A percentile compares a stretch with the other conserved stretches of the same genome.
phyloP scores from a whole-genome alignment of 1,140 invertebrate species.

The Aleiodes sp. region DNA sequence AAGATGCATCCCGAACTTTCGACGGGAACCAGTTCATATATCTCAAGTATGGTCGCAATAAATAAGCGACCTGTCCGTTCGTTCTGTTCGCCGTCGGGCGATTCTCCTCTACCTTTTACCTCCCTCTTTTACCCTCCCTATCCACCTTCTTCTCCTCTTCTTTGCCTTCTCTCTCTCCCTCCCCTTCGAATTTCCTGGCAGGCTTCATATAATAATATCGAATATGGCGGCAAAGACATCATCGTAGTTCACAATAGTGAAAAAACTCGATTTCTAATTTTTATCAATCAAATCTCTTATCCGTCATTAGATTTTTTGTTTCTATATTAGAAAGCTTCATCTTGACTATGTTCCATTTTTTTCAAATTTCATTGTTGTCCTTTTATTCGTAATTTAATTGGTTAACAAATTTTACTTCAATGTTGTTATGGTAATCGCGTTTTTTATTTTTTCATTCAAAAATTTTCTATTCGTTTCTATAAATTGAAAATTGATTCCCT shows the following conservation, averaged over 20 bases:
- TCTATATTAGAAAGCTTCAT: too few relatives aligned
- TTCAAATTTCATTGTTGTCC: too few relatives aligned
- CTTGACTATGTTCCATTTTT: too few relatives aligned
- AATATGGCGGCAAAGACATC: constrained; percentile 28
- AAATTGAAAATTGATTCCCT: too few relatives aligned
- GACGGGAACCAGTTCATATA: constrained; percentile 67
- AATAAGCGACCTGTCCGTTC: constrained; percentile 65
- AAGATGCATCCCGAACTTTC: constrained; percentile 65
- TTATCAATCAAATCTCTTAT: neutral
- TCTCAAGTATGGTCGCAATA: constrained; percentile 66
- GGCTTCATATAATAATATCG: constrained; percentile 48
- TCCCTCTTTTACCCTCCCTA: constrained; percentile 35
- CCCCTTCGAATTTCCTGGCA: constrained; percentile 50
- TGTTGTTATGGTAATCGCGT: too few relatives aligned
- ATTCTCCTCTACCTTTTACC: constrained; percentile 39
- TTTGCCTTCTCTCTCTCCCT: constrained; percentile 9
- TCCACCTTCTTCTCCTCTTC: constrained; percentile 2
- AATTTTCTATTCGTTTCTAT: too few relatives aligned
- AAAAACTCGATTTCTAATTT: neutral
- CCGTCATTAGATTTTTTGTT: too few relatives aligned
- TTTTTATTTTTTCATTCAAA: too few relatives aligned
- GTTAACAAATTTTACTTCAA: too few relatives aligned
- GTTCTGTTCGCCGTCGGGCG: constrained; percentile 57
- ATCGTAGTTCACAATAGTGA: neutral
- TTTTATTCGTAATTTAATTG: too few relatives aligned